These are phyloP conservation scores for Subanguina moxae DNA, from an alignment of 1,140 invertebrate species.

Conservation along the genomic window DNA sequence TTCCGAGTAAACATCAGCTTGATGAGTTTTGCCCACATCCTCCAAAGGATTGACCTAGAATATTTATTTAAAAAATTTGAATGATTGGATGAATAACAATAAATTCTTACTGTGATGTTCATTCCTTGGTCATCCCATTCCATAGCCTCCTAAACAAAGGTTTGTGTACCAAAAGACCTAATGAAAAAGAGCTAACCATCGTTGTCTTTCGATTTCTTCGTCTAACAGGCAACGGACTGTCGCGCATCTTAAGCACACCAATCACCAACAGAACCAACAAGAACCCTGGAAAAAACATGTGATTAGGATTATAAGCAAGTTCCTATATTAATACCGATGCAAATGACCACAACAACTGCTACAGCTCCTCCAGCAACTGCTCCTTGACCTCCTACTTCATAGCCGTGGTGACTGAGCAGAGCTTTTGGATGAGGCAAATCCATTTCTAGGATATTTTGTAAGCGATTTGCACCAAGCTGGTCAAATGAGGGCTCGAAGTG, in stretches of 20 bases:
- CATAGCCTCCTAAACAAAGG: conserved; percentile 46
- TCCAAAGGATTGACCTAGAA: background rate
- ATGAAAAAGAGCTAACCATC: conserved; percentile 21
- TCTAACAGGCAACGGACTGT: conserved; percentile 43
- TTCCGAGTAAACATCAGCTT: conserved; percentile 37
- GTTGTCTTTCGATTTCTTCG: conserved; percentile 40
- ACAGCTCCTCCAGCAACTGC: conserved; percentile 57
- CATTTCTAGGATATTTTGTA: conserved; percentile 60
- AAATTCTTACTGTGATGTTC: conserved; percentile 55
- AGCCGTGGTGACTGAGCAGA: conserved; percentile 54
- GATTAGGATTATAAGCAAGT: conserved; percentile 22
- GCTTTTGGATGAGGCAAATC: conserved; percentile 58
- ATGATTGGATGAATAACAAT: too few relatives aligned
- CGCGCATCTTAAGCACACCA: conserved; percentile 58
- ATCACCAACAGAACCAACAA: conserved; percentile 56
- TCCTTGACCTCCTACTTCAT: conserved; percentile 56
- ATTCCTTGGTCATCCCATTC: conserved; percentile 59
- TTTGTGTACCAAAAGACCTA: conserved; percentile 6
- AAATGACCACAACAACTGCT: conserved; percentile 57
- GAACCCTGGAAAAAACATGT: conserved; percentile 57
- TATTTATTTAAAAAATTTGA: conserved; percentile 42
- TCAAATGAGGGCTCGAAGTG: conserved; percentile 56
- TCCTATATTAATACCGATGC: conserved; percentile 40
- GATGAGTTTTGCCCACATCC: background rate
- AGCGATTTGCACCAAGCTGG: conserved; percentile 52